phyloP scores from a whole-genome alignment of 2,797 vertebrate species.

The Pyrocephalus nanus region DNA sequence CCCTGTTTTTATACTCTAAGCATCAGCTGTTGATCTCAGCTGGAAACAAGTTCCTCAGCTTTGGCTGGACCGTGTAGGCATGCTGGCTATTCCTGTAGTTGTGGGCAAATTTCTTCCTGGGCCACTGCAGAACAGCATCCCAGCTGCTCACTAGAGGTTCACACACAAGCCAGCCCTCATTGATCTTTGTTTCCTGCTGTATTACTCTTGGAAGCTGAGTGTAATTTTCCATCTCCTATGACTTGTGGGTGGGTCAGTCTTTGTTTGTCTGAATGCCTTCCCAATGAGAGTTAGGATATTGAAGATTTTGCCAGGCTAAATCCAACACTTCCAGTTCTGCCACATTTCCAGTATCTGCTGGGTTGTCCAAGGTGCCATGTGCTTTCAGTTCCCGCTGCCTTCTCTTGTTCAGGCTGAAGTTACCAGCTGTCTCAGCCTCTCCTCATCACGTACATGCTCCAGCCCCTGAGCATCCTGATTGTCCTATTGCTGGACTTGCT shows the following conservation, averaged over 20 bases:
- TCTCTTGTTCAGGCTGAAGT: background rate
- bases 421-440: background rate
- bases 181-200: background rate
- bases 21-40: slow-evolving; percentile 8
- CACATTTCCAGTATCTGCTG: background rate
- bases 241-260: background rate
- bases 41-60: background rate
- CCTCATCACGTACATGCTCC: background rate
- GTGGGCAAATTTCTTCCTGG: background rate
- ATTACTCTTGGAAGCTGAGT: background rate
- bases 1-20: background rate
- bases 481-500: background rate
- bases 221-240: background rate
- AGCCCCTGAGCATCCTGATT: background rate
- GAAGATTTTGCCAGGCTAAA: background rate
- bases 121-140: background rate
- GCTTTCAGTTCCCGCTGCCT: background rate
- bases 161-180: background rate
- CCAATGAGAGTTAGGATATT: background rate
- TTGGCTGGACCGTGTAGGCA: background rate
- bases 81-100: background rate
- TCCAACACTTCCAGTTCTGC: background rate
- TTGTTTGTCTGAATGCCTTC: background rate
- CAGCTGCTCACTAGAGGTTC: background rate
- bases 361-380: background rate